These are phyloP conservation scores for Spilarctia lutea DNA, from an alignment of 2,888 invertebrate species.

Conservation along the genomic window DNA sequence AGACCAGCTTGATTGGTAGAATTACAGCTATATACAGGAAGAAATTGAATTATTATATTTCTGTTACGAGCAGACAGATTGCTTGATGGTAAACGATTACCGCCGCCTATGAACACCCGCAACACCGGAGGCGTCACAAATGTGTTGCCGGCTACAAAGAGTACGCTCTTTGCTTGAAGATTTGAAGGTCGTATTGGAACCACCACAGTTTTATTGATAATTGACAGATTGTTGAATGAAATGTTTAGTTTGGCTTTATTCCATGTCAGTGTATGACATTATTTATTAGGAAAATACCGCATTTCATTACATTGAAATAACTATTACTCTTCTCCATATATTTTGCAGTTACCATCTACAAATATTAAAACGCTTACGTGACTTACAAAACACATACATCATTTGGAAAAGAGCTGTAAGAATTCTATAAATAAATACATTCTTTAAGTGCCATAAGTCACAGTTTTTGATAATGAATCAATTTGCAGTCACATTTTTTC, in stretches of 20 bases:
- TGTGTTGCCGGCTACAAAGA: no score
- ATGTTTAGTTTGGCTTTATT: no score
- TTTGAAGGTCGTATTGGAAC: no score
- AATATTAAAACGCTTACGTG: conserved; percentile 9
- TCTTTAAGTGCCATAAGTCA: conserved; percentile 35
- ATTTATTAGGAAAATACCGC: background rate
- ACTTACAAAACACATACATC: conserved; percentile 14
- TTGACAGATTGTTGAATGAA: background rate
- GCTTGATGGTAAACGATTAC: no score
- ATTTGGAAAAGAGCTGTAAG: conserved; percentile 17
- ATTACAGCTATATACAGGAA: background rate
- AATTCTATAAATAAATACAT: conserved; percentile 32
- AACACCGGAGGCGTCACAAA: no score
- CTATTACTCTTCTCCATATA: background rate
- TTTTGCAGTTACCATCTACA: background rate
- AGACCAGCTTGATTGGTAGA: background rate
- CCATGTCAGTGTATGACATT: background rate
- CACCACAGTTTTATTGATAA: background rate
- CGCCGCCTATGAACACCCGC: no score
- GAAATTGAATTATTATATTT: background rate
- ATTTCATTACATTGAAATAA: no score
- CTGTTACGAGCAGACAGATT: background rate
- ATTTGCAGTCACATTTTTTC: conserved; percentile 49
- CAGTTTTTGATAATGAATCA: conserved; percentile 51
- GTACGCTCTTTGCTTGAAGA: no score